These are phyloP conservation scores for Xestia sexstrigata DNA, from an alignment of 2,888 invertebrate genomes.

Conservation along the genomic window DNA sequence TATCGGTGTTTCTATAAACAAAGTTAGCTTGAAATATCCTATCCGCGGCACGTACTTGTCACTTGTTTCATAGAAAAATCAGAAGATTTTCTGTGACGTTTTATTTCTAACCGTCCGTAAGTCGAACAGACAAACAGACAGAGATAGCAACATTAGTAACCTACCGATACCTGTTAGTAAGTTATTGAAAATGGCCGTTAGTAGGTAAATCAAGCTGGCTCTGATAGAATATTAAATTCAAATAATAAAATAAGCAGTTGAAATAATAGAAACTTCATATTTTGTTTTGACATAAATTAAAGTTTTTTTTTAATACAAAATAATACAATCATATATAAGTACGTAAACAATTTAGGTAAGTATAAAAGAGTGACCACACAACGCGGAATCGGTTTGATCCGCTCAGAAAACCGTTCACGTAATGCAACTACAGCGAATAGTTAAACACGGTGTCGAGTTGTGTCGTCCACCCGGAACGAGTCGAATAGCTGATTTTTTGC, in stretches of 20 bases:
- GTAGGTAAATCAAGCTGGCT: too few relatives aligned
- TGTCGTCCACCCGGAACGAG: background rate
- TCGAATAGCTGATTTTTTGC: background rate
- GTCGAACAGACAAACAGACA: too few relatives aligned
- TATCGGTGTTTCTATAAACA: too few relatives aligned
- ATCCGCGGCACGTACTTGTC: too few relatives aligned
- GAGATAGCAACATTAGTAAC: too few relatives aligned
- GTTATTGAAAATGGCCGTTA: too few relatives aligned
- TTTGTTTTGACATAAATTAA: constrained; percentile 30
- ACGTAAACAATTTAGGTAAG: constrained; percentile 38
- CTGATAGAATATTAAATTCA: background rate
- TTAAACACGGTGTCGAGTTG: background rate
- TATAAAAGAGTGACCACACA: background rate
- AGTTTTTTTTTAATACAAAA: constrained; percentile 31
- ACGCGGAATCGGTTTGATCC: background rate
- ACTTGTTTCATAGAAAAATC: too few relatives aligned
- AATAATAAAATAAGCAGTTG: background rate
- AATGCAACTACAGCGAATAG: background rate
- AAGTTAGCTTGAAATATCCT: too few relatives aligned
- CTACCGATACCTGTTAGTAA: too few relatives aligned
- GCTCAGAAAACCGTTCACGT: background rate
- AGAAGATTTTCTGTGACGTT: too few relatives aligned
- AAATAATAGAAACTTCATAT: constrained; percentile 41
- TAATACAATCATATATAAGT: constrained; percentile 42
- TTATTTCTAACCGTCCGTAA: too few relatives aligned